Conservation (phyloP, 2,113 vertebrate genomes). For the Bombycilla garrulus region DNA sequence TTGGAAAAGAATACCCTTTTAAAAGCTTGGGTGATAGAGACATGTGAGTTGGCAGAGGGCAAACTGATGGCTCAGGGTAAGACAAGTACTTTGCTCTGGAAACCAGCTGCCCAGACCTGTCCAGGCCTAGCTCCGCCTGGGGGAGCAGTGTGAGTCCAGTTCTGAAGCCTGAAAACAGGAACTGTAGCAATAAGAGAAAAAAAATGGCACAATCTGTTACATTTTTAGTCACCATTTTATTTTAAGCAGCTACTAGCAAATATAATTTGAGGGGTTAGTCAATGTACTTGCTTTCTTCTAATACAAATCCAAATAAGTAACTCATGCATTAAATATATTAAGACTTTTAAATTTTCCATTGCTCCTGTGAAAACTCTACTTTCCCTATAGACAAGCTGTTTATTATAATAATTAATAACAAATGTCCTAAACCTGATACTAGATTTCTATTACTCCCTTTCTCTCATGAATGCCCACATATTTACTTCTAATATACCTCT, state of each 20-base stretch:
- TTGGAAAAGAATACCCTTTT: neutral
- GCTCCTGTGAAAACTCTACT: neutral
- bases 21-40: neutral
- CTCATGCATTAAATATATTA: neutral
- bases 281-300: neutral
- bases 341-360: neutral
- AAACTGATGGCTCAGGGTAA: neutral
- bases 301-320: neutral
- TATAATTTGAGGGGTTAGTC: neutral
- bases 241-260: neutral
- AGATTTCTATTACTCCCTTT: neutral
- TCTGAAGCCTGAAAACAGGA: neutral
- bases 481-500: neutral
- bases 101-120: neutral
- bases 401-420: neutral
- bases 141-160: neutral
- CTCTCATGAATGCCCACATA: neutral
- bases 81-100: neutral
- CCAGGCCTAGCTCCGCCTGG: neutral
- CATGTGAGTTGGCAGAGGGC: fast-evolving
- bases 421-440: neutral
- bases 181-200: neutral
- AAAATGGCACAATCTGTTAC: neutral
- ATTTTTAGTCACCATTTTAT: neutral
- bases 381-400: neutral